phyloP scores from a whole-genome alignment of 1,140 invertebrate species.

The Harlomillsia oculata region DNA sequence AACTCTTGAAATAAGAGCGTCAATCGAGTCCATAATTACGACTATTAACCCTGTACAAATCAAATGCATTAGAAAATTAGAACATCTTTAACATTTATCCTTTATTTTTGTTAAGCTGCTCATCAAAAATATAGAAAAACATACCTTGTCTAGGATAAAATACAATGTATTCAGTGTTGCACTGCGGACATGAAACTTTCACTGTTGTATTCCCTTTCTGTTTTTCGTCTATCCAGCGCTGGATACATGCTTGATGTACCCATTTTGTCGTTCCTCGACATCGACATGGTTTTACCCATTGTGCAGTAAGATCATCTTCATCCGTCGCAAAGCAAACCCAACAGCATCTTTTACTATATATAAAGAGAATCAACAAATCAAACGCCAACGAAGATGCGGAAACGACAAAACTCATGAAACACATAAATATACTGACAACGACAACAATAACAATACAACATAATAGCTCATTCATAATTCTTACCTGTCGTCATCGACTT shows the following conservation, averaged over 20 bases:
- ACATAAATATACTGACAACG: too few relatives aligned
- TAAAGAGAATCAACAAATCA: too few relatives aligned
- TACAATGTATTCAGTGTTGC: conserved; percentile 46
- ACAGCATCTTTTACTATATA: conserved; percentile 52
- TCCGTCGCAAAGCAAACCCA: conserved; percentile 98
- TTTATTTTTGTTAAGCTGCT: conserved; percentile 96
- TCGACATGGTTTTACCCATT: conserved; percentile 91
- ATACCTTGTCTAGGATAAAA: conserved; percentile 82
- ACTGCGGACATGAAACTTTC: conserved; percentile 74
- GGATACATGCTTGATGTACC: conserved; percentile 83
- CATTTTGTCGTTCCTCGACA: conserved; percentile 50
- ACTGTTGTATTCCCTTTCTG: conserved; percentile 77
- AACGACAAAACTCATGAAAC: too few relatives aligned
- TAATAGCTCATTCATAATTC: too few relatives aligned
- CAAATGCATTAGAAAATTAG: too few relatives aligned
- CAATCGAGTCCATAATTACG: conserved; percentile 72
- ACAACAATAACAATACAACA: too few relatives aligned
- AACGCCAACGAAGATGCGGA: too few relatives aligned
- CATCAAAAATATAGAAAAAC: conserved; percentile 46
- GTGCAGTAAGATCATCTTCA: conserved; percentile 75
- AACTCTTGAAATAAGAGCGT: conserved; percentile 76
- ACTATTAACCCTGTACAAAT: conserved; percentile 70
- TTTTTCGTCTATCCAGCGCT: conserved; percentile 98
- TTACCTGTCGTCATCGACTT: too few relatives aligned
- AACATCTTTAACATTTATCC: conserved; percentile 64